Evolutionary conservation across 2,888 invertebrate genomes (phyloP), one percentile per base, ranked within the genome.

Genomic region (Eutolmus rufibarbis): DNA sequence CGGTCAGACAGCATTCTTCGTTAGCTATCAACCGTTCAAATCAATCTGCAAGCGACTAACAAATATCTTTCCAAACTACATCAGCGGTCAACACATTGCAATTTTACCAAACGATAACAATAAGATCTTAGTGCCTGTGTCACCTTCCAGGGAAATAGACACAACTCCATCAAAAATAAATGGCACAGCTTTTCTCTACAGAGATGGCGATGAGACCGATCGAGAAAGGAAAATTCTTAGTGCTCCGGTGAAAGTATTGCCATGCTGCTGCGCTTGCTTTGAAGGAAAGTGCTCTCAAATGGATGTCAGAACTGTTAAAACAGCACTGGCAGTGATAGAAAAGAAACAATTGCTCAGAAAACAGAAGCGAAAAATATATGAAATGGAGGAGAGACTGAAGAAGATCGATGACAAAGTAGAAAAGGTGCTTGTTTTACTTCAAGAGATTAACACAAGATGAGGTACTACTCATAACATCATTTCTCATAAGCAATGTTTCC

Each of bases 41-140:
- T 89, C 89, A 7, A 90, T 92, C 23, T 93, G 93, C 16, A 93
- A 92, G 4, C 94, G 93, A 77, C 93, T 94, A 84, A 94, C 96
- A 87, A 95, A 95, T 90, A 91, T 97, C 57, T 96, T 96, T 90
- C 95, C 96, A 0, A 93, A 94, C 88, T 95, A 94, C 90, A 91
- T 96, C 89, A 94, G 94, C 0, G 94, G 94, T 88, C 95, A 94
- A 85, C 94, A 94, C 89, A 94, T 96, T 84, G 93, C 94, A 43
- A 94, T 96, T 19, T 94, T 95, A 89, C 95, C 96, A 0, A 95
- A 96, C 90, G 94, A 94, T 90, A 92, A 93, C 74, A 95, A 95
- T 86, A 94, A 93, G 90, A 94, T 95, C 40, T 92, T 93, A 86
- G 94, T 95, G 85, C 94, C 94, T 0, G 92, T 92, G 0, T 81